Percentiles rank a stretch among this genome's conserved stretches.
Conservation (phyloP, 2,797 vertebrate species). For the Uromys caudimaculatus region DNA sequence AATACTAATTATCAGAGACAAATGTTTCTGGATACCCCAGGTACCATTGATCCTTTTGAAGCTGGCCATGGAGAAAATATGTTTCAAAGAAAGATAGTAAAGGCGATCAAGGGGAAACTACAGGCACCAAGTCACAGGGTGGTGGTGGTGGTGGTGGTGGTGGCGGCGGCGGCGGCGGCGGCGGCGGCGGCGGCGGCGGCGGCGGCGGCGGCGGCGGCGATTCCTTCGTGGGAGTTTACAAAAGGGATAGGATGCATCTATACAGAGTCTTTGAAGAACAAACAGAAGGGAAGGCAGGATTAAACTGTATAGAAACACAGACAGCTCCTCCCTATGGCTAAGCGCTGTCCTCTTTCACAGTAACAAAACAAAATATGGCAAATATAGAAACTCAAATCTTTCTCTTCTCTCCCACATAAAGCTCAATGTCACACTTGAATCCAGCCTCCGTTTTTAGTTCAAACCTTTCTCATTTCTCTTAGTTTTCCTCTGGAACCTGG, state of each 20-base stretch:
- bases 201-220: too few relatives aligned
- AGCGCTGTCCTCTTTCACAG: not conserved
- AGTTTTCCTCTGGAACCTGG: not conserved
- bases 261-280: not conserved
- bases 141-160: too few relatives aligned
- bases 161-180: too few relatives aligned
- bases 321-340: not conserved
- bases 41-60: not conserved
- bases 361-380: not conserved
- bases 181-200: too few relatives aligned
- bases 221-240: not conserved
- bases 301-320: conserved; percentile 9
- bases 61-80: not conserved
- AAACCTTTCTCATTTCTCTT: not conserved
- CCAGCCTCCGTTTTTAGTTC: conserved; percentile 22
- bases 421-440: not conserved
- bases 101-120: not conserved
- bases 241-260: not conserved
- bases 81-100: not conserved
- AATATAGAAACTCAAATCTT: not conserved
- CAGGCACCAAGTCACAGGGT: not conserved
- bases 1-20: not conserved
- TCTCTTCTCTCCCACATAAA: not conserved
- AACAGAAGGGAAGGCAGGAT: not conserved
- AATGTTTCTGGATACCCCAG: not conserved